Conservation (phyloP, 2,888 invertebrate species). For the Ganaspis brasiliensis region DNA sequence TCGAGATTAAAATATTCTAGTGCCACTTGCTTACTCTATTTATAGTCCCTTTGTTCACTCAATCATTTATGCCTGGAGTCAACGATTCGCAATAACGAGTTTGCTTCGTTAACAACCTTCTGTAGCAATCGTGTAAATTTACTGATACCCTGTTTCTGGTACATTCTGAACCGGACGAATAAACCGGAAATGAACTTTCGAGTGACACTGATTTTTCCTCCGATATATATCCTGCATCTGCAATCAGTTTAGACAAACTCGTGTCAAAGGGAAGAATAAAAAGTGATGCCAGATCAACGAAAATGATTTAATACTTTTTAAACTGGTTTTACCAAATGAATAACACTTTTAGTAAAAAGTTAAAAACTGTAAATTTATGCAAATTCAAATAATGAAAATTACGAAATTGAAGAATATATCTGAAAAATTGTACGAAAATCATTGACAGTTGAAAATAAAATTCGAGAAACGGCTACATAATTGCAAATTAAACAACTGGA, state of each 20-base stretch:
- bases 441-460: too few relatives aligned
- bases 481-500: too few relatives aligned
- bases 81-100: slow-evolving; percentile 38
- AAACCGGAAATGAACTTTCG: slow-evolving; percentile 37
- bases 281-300: background rate
- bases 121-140: slow-evolving; percentile 24
- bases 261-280: background rate
- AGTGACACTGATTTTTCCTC: slow-evolving; percentile 7
- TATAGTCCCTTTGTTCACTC: slow-evolving; percentile 13
- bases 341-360: too few relatives aligned
- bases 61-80: slow-evolving; percentile 21
- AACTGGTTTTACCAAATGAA: too few relatives aligned
- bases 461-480: too few relatives aligned
- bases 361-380: too few relatives aligned
- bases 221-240: background rate
- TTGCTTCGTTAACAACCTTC: slow-evolving; percentile 20
- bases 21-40: slow-evolving; percentile 5
- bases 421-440: too few relatives aligned
- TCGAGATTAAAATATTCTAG: background rate
- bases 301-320: background rate
- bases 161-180: background rate
- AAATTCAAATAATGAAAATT: too few relatives aligned
- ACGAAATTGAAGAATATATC: too few relatives aligned
- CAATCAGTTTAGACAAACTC: background rate
- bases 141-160: slow-evolving; percentile 17